Conservation (phyloP, 2,888 invertebrate species). For the Tipula vernalis region DNA sequence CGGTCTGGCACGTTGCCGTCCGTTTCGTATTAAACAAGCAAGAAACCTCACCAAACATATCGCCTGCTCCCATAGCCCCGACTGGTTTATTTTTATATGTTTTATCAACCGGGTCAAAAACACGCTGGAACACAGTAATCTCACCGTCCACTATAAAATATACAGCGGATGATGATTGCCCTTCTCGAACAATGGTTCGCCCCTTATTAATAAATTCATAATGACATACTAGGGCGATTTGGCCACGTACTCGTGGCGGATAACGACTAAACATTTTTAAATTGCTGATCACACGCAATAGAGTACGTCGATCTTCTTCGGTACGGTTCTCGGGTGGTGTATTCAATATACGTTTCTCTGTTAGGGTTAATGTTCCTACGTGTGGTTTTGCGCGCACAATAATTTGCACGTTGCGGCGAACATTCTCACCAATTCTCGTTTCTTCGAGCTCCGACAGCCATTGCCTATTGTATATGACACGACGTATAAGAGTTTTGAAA, state of each 20-base stretch:
- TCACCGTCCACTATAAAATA: slow-evolving; percentile 54
- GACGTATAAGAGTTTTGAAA: slow-evolving; percentile 43
- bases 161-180: slow-evolving; percentile 40
- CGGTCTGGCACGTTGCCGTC: slow-evolving; percentile 46
- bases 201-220: slow-evolving; percentile 28
- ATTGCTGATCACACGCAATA: slow-evolving; percentile 44
- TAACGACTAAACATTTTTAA: slow-evolving; percentile 48
- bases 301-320: slow-evolving; percentile 44
- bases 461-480: slow-evolving; percentile 40
- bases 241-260: slow-evolving; percentile 38
- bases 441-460: slow-evolving; percentile 42
- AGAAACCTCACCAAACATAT: slow-evolving; percentile 56
- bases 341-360: slow-evolving; percentile 49
- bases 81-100: slow-evolving; percentile 37
- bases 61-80: slow-evolving; percentile 42
- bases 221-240: not conserved
- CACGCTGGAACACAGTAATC: slow-evolving; percentile 25
- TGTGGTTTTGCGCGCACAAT: slow-evolving; percentile 39
- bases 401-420: slow-evolving; percentile 42
- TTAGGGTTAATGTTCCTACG: slow-evolving; percentile 36
- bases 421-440: slow-evolving; percentile 31
- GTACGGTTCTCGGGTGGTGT: slow-evolving; percentile 42
- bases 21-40: slow-evolving; percentile 46
- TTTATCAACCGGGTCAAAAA: slow-evolving; percentile 25
- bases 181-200: slow-evolving; percentile 47